A percentile compares a stretch with the other conserved stretches of the same genome.
Conservation (phyloP, 2,888 invertebrate species). For the Napeogenes sylphis region DNA sequence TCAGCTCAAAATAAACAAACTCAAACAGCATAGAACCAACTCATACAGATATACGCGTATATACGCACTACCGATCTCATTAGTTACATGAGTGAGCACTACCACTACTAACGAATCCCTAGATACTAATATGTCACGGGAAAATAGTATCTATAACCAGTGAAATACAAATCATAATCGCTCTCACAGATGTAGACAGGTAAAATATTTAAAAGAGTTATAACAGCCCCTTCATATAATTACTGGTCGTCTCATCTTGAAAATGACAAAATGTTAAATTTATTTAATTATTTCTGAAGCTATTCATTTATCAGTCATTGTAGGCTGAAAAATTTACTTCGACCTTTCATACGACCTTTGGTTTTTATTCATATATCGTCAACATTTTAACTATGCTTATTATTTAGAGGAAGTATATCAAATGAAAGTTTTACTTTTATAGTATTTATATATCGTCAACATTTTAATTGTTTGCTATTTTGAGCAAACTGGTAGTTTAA, state of each 20-base stretch:
- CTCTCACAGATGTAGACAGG: background rate
- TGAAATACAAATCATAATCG: slow-evolving; percentile 12
- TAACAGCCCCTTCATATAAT: slow-evolving; percentile 15
- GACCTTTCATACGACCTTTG: too few relatives aligned
- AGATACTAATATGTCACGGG: slow-evolving; percentile 2
- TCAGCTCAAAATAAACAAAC: background rate
- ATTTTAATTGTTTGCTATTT: too few relatives aligned
- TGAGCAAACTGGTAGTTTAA: too few relatives aligned
- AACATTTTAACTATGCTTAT: too few relatives aligned
- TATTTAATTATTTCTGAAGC: background rate
- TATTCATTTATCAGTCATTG: too few relatives aligned
- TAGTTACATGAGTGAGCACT: slow-evolving; percentile 26
- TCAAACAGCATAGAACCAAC: slow-evolving; percentile 20
- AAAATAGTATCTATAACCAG: slow-evolving; percentile 14
- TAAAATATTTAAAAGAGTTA: slow-evolving; percentile 20
- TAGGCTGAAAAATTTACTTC: too few relatives aligned
- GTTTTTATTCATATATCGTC: too few relatives aligned
- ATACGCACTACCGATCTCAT: slow-evolving; percentile 28
- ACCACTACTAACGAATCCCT: slow-evolving; percentile 24
- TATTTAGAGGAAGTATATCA: too few relatives aligned
- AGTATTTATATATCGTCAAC: too few relatives aligned
- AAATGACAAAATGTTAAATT: background rate
- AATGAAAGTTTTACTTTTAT: too few relatives aligned
- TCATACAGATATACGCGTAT: slow-evolving; percentile 10
- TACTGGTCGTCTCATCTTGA: slow-evolving; percentile 4